Conservation (phyloP, 1,140 invertebrate species). For the Triops longicaudatus region DNA sequence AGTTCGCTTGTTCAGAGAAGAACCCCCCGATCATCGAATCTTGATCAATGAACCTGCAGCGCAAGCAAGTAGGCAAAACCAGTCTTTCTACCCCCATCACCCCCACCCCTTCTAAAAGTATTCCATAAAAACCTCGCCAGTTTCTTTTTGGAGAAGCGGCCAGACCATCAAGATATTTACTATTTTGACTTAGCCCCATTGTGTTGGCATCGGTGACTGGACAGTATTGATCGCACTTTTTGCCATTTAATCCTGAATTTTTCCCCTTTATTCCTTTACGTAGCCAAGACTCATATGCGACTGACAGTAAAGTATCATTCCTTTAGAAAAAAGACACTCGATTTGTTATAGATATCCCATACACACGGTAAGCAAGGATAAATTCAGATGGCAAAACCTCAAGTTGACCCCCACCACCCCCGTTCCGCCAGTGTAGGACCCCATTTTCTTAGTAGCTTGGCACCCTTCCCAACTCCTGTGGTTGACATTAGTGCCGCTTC, state of each 20-base stretch:
- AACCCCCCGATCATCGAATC: not conserved
- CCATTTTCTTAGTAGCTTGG: not conserved
- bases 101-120: not conserved
- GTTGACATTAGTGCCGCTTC: slow-evolving; percentile 10
- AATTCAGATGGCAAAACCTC: not conserved
- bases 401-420: not conserved
- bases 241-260: not conserved
- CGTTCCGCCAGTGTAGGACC: not conserved
- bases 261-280: not conserved
- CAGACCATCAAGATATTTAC: not conserved
- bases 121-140: not conserved
- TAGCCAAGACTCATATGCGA: not conserved
- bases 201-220: not conserved
- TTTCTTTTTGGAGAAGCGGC: not conserved
- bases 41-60: slow-evolving; percentile 11
- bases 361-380: not conserved
- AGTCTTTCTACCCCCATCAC: too few relatives aligned
- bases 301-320: not conserved
- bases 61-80: not conserved
- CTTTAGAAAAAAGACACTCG: not conserved
- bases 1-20: not conserved
- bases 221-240: slow-evolving; percentile 3
- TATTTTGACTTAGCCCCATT: not conserved
- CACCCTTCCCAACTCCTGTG: not conserved
- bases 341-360: not conserved